Evolutionary conservation across 2,888 invertebrate species (phyloP), one percentile per base, ranked within the genome.

Genomic region (Druceiella hillmani): DNA sequence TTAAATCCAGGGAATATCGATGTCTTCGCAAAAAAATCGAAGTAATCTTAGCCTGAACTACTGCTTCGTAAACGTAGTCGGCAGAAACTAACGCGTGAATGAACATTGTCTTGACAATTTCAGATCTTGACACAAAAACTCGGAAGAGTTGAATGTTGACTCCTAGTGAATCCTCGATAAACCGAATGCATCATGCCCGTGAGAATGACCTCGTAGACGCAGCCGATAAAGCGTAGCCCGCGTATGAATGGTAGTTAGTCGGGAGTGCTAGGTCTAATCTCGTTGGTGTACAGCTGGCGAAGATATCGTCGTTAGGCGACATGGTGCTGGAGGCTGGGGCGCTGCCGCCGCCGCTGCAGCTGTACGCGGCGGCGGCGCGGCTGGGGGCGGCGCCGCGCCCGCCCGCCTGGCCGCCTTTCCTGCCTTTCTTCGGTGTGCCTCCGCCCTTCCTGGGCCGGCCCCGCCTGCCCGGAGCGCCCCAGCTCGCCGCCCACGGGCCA

Each of bases 321-420:
- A 80, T 81, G 81, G 80, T 81, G 66, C 64, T 80, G 58, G 81
- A 79, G 58, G 72, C 66, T 47, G 52, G 61, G 61, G 80, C 78
- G 52, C 62, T 83, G 65, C 82, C 82, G 66, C 78, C 81, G 59
- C 79, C 80, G 55, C 64, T 82, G 61, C 79, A 81, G 57, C 65
- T 81, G 51, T 82, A 81, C 59, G 81, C 81, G 55, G 81, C 80
- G 58, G 79, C 80, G 55, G 78, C 79, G 59, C 78, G 69, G 55
- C 62, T 62, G 55, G 52, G 24, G 7, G 52, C 53, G 16, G 63
- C 65, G 42, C 66, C 74, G 43, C 58, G 74, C 39, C 78, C 78
- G 48, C 55, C 68, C 43, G 66, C 75, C 40, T 80, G 79, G 67
- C 72, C 79, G 46, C 80, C 78, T 26, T 75, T 75, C 62, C 64